These are phyloP conservation scores for Onychomys arenicola DNA, from an alignment of 2,797 vertebrate genomes.

Conservation along the genomic window DNA sequence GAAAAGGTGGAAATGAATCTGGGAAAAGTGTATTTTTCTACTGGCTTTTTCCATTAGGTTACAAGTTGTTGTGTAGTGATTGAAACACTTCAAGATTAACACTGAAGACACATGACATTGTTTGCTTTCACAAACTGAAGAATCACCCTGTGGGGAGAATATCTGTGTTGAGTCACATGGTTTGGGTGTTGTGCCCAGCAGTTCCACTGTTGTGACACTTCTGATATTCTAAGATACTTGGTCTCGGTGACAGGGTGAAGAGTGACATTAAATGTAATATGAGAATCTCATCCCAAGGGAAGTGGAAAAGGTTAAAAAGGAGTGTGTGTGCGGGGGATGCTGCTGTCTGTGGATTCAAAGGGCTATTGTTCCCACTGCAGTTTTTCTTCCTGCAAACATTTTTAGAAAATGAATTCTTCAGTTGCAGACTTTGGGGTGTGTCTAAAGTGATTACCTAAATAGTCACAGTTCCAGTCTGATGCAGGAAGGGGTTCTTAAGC, in stretches of 20 bases:
- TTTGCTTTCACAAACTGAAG: not conserved
- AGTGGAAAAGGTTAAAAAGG: not conserved
- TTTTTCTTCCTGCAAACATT: slow-evolving; percentile 39
- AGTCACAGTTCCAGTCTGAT: not conserved
- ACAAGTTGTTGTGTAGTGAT: rapidly evolving
- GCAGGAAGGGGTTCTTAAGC: not conserved
- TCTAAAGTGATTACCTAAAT: not conserved
- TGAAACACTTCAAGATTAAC: not conserved
- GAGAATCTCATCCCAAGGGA: not conserved
- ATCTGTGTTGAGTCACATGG: not conserved
- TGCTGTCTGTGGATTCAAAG: not conserved
- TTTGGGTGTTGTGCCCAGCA: not conserved
- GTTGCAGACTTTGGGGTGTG: not conserved
- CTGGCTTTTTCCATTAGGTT: not conserved
- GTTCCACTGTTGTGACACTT: not conserved
- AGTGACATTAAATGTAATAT: not conserved
- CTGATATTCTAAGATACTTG: not conserved
- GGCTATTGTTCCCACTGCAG: not conserved
- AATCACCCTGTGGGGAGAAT: rapidly evolving
- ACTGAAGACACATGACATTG: not conserved
- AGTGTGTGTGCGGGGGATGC: too few species aligned
- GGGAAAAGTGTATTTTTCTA: not conserved
- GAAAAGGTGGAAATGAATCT: not conserved
- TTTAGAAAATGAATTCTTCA: not conserved
- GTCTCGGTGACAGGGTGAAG: not conserved